Percentiles rank a stretch among this genome's conserved stretches.
phyloP scores from a whole-genome alignment of 1,140 invertebrate genomes.

The Brachionus sp. region DNA sequence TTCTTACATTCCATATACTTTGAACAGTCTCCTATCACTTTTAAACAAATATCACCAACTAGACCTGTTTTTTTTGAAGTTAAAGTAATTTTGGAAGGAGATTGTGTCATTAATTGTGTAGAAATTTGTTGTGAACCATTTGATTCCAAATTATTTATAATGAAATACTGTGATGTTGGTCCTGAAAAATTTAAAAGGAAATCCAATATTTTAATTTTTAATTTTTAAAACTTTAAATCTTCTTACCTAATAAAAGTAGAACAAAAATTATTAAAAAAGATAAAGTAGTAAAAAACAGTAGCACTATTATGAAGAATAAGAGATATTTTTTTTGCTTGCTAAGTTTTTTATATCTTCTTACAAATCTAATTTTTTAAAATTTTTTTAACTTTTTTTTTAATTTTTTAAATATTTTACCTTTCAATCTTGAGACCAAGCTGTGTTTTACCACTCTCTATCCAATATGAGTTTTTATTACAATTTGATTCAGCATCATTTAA shows the following conservation, averaged over 20 bases:
- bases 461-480: not conserved
- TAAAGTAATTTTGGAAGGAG: not conserved
- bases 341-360: slow-evolving; percentile 17
- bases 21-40: not conserved
- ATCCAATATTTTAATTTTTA: not conserved
- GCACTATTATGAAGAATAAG: slow-evolving; percentile 14
- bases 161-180: not conserved
- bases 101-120: not conserved
- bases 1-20: slow-evolving; percentile 32
- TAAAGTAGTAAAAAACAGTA: slow-evolving; percentile 13
- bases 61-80: not conserved
- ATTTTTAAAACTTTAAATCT: not conserved
- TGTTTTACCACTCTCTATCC: slow-evolving; percentile 17
- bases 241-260: not conserved
- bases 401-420: not conserved
- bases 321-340: slow-evolving; percentile 21
- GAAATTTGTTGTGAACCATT: not conserved
- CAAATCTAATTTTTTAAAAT: not conserved
- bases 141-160: not conserved
- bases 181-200: not conserved
- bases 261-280: not conserved
- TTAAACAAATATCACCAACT: not conserved
- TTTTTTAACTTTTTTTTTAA: too few species aligned
- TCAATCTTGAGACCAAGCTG: not conserved
- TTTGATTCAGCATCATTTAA: not conserved